A percentile compares a stretch with the other conserved stretches of the same genome.
Evolutionary conservation across 2,113 vertebrate genomes (phyloP).

Genomic region (Suricata suricatta): DNA sequence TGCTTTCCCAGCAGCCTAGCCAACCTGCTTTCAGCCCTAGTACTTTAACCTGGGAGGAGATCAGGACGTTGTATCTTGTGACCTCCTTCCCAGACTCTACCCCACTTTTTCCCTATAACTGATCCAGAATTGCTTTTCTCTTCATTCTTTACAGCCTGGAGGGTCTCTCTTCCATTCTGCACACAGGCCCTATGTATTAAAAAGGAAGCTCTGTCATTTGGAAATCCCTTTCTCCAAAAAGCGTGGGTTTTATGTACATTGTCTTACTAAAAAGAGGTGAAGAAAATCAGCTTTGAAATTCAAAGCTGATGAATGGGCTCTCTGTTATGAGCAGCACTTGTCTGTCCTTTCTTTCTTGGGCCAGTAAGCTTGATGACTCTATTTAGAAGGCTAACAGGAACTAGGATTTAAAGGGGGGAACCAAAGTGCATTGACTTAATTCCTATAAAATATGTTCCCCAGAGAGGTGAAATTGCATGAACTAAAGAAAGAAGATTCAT

Average conservation of each 20-base stretch:
- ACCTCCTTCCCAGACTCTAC: not conserved
- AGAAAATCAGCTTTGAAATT: conserved; percentile 67
- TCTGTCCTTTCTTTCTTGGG: conserved; percentile 41
- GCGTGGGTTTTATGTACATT: conserved; percentile 10
- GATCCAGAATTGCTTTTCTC: not conserved
- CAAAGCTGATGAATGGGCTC: conserved; percentile 23
- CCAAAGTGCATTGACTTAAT: conserved; percentile 20
- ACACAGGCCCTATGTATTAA: not conserved
- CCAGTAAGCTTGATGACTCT: conserved; percentile 50
- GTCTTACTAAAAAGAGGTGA: conserved; percentile 48
- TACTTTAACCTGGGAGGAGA: not conserved
- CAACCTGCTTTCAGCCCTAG: not conserved
- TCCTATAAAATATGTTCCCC: conserved; percentile 1
- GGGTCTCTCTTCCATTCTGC: not conserved
- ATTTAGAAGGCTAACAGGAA: conserved; percentile 42
- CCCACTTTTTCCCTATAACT: not conserved
- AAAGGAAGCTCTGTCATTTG: conserved; percentile 61
- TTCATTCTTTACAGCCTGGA: not conserved
- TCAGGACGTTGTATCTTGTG: not conserved
- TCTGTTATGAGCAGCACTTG: conserved; percentile 32
- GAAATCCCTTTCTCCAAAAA: conserved; percentile 43
- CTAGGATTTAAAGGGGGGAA: not conserved
- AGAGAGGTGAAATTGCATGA: not conserved
- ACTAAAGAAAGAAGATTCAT: conserved; percentile 15
- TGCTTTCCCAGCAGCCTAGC: conserved; percentile 1